Base-by-base conservation (phyloP, 2,113 vertebrate species). In the Notothenia coriiceps region DNA sequence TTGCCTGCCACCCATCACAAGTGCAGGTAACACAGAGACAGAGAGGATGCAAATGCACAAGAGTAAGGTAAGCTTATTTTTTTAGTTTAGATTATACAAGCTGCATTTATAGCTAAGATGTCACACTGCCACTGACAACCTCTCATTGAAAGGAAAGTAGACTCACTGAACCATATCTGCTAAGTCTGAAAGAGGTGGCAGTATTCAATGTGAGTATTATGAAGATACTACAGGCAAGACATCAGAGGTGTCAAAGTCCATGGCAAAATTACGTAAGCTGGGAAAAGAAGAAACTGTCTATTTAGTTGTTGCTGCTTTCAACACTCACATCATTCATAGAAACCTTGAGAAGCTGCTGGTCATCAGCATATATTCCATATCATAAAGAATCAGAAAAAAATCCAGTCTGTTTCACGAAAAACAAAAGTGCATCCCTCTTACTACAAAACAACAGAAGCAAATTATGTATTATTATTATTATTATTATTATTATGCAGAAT, bases 301-400 rank as follows among this genome's bases (percentile, higher is more conserved):
- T 57, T 35, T 3, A 22, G 56, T 1, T 22, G 44, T 46, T 20
- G 12, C 66, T 44, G 49, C 22, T 70, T 51, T 22, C 54, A 18
- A 54, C 12, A 59, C 10, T 29, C 18, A 7, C 9, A 0, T 3
- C 22, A 29, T 56, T 10, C 44, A 70, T 61, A 56, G 20, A 55
- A 74, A 68, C 70, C 55, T 17, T 4, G 50, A 83, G 25, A 40
- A 60, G 57, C 77, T 61, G 43, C 68, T 65, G 54, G 64, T 52
- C 47, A 49, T 74, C 44, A 67, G 35, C 35, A 6, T 6, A 40
- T 40, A 40, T 40, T 40, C 35, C 35, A 40, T 40, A 29, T 29
- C 29, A 29, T 2, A 29, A 29, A 29, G 3, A 29, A 29, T 29
- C 29, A 29, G 29, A 29, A 29, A 29, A 4, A 29, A 29, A 29